Evolutionary conservation across 2,888 invertebrate species (phyloP).

Genomic region (Diplazon laetatorius): DNA sequence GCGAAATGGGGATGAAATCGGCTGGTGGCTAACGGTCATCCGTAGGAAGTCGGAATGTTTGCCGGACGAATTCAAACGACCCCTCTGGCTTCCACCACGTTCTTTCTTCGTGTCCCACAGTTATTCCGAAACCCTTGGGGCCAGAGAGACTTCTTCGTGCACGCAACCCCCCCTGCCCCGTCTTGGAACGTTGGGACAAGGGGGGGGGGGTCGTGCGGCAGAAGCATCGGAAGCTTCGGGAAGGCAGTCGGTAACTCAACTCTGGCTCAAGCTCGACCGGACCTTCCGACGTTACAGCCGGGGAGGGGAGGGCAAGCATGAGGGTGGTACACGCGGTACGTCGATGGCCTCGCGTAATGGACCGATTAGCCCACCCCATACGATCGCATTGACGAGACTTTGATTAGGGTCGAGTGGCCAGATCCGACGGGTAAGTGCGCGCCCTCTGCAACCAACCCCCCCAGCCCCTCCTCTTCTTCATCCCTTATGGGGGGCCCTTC

Average conservation of each 20-base stretch:
- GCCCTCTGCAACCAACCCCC: conserved; percentile 20
- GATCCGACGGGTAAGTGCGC: conserved; percentile 80
- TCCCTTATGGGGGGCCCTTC: too few relatives aligned
- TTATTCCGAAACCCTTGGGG: conserved; percentile 17
- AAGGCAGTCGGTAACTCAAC: conserved; percentile 1
- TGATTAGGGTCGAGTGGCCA: conserved; percentile 82
- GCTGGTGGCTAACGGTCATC: conserved; percentile 56
- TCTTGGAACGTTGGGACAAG: conserved; percentile 47
- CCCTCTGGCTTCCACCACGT: background rate
- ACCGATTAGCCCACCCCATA: conserved; percentile 81
- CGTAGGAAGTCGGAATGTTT: conserved; percentile 58
- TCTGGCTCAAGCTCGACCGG: background rate
- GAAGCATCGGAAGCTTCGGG: too few relatives aligned
- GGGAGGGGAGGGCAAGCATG: too few relatives aligned
- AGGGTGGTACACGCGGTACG: conserved; percentile 79
- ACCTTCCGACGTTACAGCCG: conserved; percentile 42
- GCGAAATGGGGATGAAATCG: conserved; percentile 44
- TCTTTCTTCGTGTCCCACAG: background rate
- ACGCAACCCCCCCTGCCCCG: background rate
- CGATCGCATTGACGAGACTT: conserved; percentile 82
- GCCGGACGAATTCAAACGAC: conserved; percentile 41
- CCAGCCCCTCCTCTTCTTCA: conserved; percentile 34
- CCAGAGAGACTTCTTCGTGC: conserved; percentile 54
- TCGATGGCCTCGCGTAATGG: conserved; percentile 80
- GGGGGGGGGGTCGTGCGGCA: conserved; percentile 7